Evolutionary conservation across 1,140 invertebrate genomes (phyloP).

Genomic region (Cyclargus thomasi): DNA sequence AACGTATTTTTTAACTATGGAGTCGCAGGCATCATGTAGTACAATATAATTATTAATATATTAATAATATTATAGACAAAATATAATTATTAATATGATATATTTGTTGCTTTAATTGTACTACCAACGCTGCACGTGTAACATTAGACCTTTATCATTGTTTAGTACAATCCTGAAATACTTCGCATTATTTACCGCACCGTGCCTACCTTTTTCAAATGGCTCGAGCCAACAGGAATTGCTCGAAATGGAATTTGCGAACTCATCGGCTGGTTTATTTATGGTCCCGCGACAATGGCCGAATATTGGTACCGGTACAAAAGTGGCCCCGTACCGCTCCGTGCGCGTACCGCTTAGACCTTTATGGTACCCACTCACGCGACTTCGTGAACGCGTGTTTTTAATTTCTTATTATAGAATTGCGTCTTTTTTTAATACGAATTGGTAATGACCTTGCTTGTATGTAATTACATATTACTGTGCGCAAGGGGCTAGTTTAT

Average conservation of each 20-base stretch:
- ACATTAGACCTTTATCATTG: background rate
- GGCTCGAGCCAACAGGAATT: background rate
- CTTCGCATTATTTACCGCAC: background rate
- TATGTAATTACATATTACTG: background rate
- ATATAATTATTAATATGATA: too few species aligned
- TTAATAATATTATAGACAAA: too few species aligned
- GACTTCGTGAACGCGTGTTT: conserved; percentile 2
- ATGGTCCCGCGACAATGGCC: conserved; percentile 8
- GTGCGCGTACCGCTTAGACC: background rate
- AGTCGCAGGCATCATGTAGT: too few species aligned
- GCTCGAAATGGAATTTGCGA: background rate
- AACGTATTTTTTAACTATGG: too few species aligned
- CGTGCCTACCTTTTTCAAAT: background rate
- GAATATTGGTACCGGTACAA: conserved; percentile 6
- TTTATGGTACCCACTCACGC: background rate
- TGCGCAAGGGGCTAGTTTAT: background rate
- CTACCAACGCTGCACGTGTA: too few species aligned
- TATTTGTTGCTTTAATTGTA: too few species aligned
- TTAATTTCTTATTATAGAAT: background rate
- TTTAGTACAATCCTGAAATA: background rate
- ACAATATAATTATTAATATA: too few species aligned
- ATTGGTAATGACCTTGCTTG: background rate
- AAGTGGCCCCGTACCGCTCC: conserved; percentile 1
- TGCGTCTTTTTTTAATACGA: background rate
- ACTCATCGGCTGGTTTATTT: background rate